phyloP scores from a whole-genome alignment of 2,113 vertebrate species.

The Poeciliopsis turrubarensis region DNA sequence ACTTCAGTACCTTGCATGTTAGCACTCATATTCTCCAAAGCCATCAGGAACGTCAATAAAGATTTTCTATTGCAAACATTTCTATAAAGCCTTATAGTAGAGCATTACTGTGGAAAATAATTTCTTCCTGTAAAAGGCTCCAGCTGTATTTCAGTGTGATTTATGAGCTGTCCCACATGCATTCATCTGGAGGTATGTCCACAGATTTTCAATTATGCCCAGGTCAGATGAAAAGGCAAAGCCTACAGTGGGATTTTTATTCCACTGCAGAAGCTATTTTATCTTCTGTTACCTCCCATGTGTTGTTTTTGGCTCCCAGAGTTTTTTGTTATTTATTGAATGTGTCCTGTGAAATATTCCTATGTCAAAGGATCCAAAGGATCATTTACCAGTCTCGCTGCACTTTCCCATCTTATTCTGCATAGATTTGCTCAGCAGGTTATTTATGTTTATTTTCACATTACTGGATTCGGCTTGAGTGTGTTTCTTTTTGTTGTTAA shows the following conservation, averaged over 20 bases:
- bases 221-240: background rate
- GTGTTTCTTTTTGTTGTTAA: background rate
- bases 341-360: background rate
- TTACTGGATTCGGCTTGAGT: background rate
- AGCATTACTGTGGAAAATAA: background rate
- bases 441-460: background rate
- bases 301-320: background rate
- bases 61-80: background rate
- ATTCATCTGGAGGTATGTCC: background rate
- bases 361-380: background rate
- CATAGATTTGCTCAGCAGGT: background rate
- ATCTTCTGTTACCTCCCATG: background rate
- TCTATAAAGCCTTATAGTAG: background rate
- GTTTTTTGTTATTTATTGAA: background rate
- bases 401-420: background rate
- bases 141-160: background rate
- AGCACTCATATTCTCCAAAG: background rate
- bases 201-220: background rate
- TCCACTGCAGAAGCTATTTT: background rate
- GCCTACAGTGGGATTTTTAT: background rate
- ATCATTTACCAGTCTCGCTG: background rate
- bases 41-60: background rate
- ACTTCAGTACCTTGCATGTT: background rate
- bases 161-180: background rate
- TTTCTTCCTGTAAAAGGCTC: background rate